A percentile compares a stretch with the other conserved stretches of the same genome.
Evolutionary conservation across 2,113 vertebrate species (phyloP).

Genomic region (Steatornis caripensis): DNA sequence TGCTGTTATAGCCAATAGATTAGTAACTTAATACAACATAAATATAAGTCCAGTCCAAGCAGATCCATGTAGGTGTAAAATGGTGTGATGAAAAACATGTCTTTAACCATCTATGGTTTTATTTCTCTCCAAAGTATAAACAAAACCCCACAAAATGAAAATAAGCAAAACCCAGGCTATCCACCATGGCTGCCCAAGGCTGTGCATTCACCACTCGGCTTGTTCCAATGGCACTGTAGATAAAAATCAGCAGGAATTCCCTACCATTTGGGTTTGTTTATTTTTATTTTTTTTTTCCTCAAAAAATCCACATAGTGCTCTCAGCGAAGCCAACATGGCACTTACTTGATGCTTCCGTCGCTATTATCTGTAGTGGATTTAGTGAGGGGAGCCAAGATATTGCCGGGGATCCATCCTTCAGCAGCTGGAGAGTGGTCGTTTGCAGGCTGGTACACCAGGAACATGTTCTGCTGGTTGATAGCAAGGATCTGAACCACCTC

Average conservation of each 20-base stretch:
- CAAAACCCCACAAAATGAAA: slow-evolving; percentile 55
- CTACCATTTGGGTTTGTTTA: slow-evolving; percentile 55
- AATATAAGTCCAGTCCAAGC: slow-evolving; percentile 84
- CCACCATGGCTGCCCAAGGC: slow-evolving; percentile 59
- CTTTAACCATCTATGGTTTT: slow-evolving; percentile 73
- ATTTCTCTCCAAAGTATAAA: slow-evolving; percentile 77
- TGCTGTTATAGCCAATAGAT: slow-evolving; percentile 78
- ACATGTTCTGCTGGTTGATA: slow-evolving; percentile 98
- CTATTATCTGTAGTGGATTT: slow-evolving; percentile 86
- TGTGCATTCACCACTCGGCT: slow-evolving; percentile 63
- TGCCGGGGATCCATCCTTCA: slow-evolving; percentile 97
- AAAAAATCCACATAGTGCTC: slow-evolving; percentile 79
- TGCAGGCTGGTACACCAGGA: slow-evolving; percentile 91
- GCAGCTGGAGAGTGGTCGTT: slow-evolving; percentile 90
- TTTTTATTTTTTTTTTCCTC: slow-evolving; percentile 57
- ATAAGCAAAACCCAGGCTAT: slow-evolving; percentile 32
- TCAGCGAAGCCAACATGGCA: slow-evolving; percentile 78
- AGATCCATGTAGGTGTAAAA: slow-evolving; percentile 80
- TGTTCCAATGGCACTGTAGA: slow-evolving; percentile 69
- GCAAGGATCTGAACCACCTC: slow-evolving; percentile 94
- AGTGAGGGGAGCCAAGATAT: slow-evolving; percentile 83
- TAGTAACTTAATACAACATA: slow-evolving; percentile 80
- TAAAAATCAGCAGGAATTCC: slow-evolving; percentile 64
- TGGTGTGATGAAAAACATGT: slow-evolving; percentile 69
- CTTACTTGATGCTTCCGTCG: slow-evolving; percentile 98